Evolutionary conservation across 2,113 vertebrate species (phyloP).

Genomic region (Ramphastos sulfuratus): DNA sequence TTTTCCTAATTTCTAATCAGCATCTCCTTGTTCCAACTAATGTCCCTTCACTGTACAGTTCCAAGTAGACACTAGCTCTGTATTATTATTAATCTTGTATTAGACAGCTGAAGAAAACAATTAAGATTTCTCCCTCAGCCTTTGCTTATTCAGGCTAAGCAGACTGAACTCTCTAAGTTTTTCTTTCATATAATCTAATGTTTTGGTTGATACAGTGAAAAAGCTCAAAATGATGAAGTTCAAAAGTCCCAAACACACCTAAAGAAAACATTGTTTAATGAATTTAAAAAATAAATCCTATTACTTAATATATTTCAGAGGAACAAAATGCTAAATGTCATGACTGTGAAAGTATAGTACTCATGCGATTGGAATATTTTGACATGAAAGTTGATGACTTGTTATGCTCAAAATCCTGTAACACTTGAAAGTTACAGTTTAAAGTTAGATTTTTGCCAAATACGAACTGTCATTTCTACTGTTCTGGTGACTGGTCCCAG

Average conservation of each 20-base stretch:
- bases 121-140: not conserved
- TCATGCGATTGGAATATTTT: not conserved
- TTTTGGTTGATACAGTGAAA: not conserved
- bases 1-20: not conserved
- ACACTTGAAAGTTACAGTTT: not conserved
- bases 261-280: not conserved
- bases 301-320: not conserved
- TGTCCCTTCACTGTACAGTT: not conserved
- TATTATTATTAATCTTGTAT: not conserved
- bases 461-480: not conserved
- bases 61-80: not conserved
- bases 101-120: not conserved
- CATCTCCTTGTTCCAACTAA: not conserved
- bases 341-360: not conserved
- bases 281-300: not conserved
- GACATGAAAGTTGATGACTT: not conserved
- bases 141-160: not conserved
- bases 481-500: not conserved
- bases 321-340: not conserved
- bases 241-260: not conserved
- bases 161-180: not conserved
- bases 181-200: not conserved
- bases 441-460: not conserved
- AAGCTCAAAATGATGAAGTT: slow-evolving; percentile 5
- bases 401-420: not conserved